phyloP scores from a whole-genome alignment of 2,797 vertebrate genomes.

The Trematomus bernacchii region DNA sequence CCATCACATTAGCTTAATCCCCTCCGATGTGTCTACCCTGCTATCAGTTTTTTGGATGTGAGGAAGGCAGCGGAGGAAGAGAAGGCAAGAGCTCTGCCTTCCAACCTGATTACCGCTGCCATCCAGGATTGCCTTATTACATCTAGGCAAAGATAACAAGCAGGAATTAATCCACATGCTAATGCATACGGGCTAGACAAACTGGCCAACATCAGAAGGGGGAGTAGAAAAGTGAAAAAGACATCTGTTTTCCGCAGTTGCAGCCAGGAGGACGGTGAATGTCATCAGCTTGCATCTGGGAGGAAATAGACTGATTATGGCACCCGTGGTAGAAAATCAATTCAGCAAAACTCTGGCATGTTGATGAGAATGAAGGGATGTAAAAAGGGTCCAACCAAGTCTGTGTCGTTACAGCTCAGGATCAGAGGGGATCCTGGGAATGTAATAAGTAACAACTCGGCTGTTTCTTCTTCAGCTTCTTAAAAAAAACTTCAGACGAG shows the following conservation, averaged over 20 bases:
- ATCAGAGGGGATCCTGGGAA: constrained; percentile 71
- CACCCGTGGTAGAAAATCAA: constrained; percentile 63
- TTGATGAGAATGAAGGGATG: constrained; percentile 60
- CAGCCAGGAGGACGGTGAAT: constrained; percentile 46
- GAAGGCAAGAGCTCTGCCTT: constrained; percentile 59
- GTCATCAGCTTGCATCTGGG: constrained; percentile 31
- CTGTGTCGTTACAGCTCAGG: constrained; percentile 68
- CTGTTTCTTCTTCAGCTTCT: constrained; percentile 55
- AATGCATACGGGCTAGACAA: constrained; percentile 65
- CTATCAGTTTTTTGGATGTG: constrained; percentile 74
- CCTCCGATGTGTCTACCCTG: constrained; percentile 74
- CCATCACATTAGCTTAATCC: constrained; percentile 87
- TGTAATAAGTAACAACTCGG: constrained; percentile 61
- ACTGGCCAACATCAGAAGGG: constrained; percentile 58
- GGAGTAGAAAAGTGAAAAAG: constrained; percentile 53
- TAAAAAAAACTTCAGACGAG: constrained; percentile 58
- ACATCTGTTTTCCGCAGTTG: constrained; percentile 41
- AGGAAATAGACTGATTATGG: constrained; percentile 52
- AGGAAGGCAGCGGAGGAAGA: constrained; percentile 61
- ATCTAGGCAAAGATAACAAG: constrained; percentile 76
- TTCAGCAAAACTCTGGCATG: constrained; percentile 53
- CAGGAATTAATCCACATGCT: constrained; percentile 78
- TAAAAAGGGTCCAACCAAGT: constrained; percentile 44
- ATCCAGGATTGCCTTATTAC: constrained; percentile 70
- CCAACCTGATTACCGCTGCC: constrained; percentile 69